phyloP scores from a whole-genome alignment of 2,888 invertebrate species.

The Watsonalla binaria region DNA sequence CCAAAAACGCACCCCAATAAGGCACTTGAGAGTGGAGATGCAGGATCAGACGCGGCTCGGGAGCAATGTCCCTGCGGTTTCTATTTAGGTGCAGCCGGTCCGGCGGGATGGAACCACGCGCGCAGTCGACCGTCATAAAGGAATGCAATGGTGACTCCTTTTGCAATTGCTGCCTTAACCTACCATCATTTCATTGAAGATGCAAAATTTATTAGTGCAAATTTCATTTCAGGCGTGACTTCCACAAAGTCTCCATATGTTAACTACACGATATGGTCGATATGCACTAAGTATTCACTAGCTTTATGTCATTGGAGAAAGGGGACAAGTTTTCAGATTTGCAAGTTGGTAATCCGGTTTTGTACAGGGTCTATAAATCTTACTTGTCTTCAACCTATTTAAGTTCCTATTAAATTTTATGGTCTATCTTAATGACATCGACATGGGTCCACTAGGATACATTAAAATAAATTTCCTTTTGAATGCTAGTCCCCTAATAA shows the following conservation, averaged over 20 bases:
- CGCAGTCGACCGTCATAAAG: constrained; percentile 68
- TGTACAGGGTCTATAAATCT: constrained; percentile 5
- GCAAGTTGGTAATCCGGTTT: constrained; percentile 5
- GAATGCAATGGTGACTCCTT: constrained; percentile 53
- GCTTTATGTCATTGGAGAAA: constrained; percentile 23
- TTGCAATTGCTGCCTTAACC: constrained; percentile 31
- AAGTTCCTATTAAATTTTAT: too few species aligned
- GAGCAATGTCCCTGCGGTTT: constrained; percentile 78
- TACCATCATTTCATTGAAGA: background rate
- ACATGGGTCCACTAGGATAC: too few species aligned
- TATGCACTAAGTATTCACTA: too few species aligned
- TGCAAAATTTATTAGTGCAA: too few species aligned
- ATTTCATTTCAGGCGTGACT: too few species aligned
- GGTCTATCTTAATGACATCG: too few species aligned
- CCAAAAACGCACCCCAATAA: constrained; percentile 53
- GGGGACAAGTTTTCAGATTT: constrained; percentile 22
- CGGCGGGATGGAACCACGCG: constrained; percentile 65
- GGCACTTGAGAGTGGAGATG: constrained; percentile 57
- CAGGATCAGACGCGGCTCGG: constrained; percentile 64
- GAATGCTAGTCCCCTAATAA: too few species aligned
- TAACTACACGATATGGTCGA: too few species aligned
- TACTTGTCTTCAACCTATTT: background rate
- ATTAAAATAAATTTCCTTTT: too few species aligned
- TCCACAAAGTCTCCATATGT: too few species aligned
- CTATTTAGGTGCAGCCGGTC: constrained; percentile 77